Evolutionary conservation across 1,140 invertebrate genomes (phyloP).

Genomic region (Apis mellifera): Amel_HAv3.1 CM009938.2:7222501-7223000

Average conservation of each 20-base stretch:
- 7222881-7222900: constrained; percentile 77
- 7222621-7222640: constrained; percentile 82
- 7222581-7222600: constrained; percentile 75
- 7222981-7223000: constrained; percentile 77
- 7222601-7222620: constrained; percentile 82
- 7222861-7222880: constrained; percentile 56
- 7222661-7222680: constrained; percentile 62
- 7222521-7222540: constrained; percentile 69
- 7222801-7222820: constrained; percentile 73
- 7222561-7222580: constrained; percentile 54
- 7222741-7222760: constrained; percentile 56
- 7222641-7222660: constrained; percentile 64
- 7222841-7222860: constrained; percentile 71
- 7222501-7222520: constrained; percentile 80
- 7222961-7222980: constrained; percentile 75
- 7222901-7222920: constrained; percentile 84
- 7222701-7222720: constrained; percentile 68
- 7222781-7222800: constrained; percentile 51
- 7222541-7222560: constrained; percentile 47
- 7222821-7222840: constrained; percentile 62
- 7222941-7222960: constrained; percentile 83
- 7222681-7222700: constrained; percentile 60
- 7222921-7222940: constrained; percentile 81
- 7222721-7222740: constrained; percentile 41
- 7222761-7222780: constrained; percentile 69